Base-by-base conservation (phyloP, 2,888 invertebrate genomes). In the Apamea sordens region DNA sequence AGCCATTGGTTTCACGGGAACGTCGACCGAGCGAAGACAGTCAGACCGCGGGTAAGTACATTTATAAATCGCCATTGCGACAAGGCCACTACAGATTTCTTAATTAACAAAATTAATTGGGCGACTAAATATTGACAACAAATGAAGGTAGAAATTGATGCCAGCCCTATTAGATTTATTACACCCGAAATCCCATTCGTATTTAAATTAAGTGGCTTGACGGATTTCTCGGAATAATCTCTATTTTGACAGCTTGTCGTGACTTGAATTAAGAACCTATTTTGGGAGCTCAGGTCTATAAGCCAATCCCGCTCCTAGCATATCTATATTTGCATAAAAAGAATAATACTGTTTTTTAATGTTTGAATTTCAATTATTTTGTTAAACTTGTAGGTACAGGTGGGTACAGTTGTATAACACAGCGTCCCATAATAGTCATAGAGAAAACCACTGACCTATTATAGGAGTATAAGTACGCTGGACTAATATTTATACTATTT, bases 1-100 rank as follows among this genome's bases (percentile, higher is more conserved):
- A 97, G 85, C 97, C 97, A 24, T 89, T 97, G 74, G 96, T 97
- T 1, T 95, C 97, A 0, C 95, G 95, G 82, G 97, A 97, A 88
- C 95, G 97, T 87, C 95, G 97, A 84, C 95, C 97, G 0, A 97
- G 97, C 85, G 97, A 97, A 86, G 97, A 97, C 85, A 97, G 97
- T 88, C 96, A 96, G 89, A 93, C 95, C 77, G 94, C 96, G 86
- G 96, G 97, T 97, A 93, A 95, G 93, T 68, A 53, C 32, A 24
- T 72, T 53, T 24, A 73, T 74, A 65, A 41, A 44, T 82, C 24
- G 15, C 41, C 47, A 69, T 74, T 59, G 47, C 10, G 24, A 41
- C 18, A n/a, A n/a, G n/a, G n/a, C n/a, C n/a, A n/a, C 0, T 74
- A 50, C 32, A 72, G 68, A 72, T 68, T 10, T 50, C 59, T 18